Evolutionary conservation across 1,140 invertebrate species (phyloP).

Genomic region (Brachionus rubens): DNA sequence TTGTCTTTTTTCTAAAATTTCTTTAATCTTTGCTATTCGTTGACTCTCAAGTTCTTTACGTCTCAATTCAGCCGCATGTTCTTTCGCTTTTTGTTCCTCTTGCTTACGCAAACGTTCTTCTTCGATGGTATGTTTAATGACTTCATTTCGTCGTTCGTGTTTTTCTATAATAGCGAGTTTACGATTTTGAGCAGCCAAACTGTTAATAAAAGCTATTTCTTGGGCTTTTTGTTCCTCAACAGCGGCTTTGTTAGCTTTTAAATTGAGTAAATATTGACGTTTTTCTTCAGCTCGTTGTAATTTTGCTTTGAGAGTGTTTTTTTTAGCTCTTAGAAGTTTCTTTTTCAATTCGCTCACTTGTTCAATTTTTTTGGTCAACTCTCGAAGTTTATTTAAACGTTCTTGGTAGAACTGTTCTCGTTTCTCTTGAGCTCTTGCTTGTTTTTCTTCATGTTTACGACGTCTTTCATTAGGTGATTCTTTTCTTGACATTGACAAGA

Average conservation of each 20-base stretch:
- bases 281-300: constrained; percentile 86
- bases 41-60: constrained; percentile 79
- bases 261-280: constrained; percentile 72
- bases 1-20: constrained; percentile 76
- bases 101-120: constrained; percentile 70
- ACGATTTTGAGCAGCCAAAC: constrained; percentile 89
- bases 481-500: constrained; percentile 81
- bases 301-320: constrained; percentile 77
- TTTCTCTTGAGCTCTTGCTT: constrained; percentile 70
- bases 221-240: constrained; percentile 86
- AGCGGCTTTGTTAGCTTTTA: constrained; percentile 86
- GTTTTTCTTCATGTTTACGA: constrained; percentile 68
- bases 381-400: constrained; percentile 77
- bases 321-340: constrained; percentile 77
- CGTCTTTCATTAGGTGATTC: constrained; percentile 61
- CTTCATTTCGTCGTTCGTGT: constrained; percentile 72
- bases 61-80: constrained; percentile 83
- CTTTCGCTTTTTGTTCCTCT: constrained; percentile 89
- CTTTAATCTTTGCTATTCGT: constrained; percentile 70
- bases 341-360: constrained; percentile 83
- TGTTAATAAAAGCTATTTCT: constrained; percentile 89
- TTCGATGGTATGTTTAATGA: constrained; percentile 69
- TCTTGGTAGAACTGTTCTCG: constrained; percentile 75
- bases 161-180: constrained; percentile 70
- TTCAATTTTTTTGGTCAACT: constrained; percentile 73